Evolutionary conservation across 2,888 invertebrate species (phyloP).

Genomic region (Fragum sueziense): DNA sequence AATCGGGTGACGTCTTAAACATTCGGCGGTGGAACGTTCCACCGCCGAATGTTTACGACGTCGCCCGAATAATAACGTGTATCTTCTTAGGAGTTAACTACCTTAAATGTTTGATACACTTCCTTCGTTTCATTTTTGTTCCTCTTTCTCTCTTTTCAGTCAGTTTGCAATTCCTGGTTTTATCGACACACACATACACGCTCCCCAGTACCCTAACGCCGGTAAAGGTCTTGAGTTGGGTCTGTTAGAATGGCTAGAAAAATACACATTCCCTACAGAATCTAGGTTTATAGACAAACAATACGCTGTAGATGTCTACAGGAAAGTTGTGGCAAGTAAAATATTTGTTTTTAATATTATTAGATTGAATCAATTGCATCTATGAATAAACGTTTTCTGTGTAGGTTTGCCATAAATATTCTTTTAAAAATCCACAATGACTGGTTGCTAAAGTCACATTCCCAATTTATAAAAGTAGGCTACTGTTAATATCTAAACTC

Average conservation of each 20-base stretch:
- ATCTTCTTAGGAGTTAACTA: not conserved
- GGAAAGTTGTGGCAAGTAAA: conserved; percentile 89
- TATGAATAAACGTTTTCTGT: no score
- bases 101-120: not conserved
- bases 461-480: no score
- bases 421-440: no score
- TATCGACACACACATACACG: conserved; percentile 95
- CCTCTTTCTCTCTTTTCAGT: conserved; percentile 63
- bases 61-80: not conserved
- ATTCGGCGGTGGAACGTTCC: no score
- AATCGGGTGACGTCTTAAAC: no score
- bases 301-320: conserved; percentile 89
- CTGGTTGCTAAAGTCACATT: no score
- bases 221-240: conserved; percentile 92
- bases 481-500: no score
- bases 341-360: no score
- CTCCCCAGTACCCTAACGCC: conserved; percentile 93
- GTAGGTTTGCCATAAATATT: no score
- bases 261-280: conserved; percentile 93
- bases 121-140: not conserved
- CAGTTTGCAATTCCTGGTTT: conserved; percentile 93
- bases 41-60: no score
- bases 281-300: conserved; percentile 87
- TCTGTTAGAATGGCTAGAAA: conserved; percentile 92
- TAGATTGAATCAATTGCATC: no score